A percentile compares a stretch with the other conserved stretches of the same genome.
phyloP scores from a whole-genome alignment of 2,888 invertebrate species.

The Lithophane ornitopus region DNA sequence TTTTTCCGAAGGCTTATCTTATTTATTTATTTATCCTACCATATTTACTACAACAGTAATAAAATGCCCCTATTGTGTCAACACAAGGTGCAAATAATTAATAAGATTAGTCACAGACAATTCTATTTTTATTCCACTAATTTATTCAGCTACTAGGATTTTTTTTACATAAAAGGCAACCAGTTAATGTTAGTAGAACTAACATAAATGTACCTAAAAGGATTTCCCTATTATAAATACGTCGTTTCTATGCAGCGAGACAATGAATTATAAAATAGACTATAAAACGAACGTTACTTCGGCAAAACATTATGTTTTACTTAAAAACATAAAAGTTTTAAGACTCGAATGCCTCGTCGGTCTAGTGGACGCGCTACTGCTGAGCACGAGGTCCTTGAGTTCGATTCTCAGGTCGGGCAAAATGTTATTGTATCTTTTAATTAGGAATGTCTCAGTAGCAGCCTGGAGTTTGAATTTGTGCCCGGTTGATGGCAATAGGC shows the following conservation, averaged over 20 bases:
- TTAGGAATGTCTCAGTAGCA: no score
- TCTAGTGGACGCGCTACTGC: no score
- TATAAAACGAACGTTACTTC: conserved; percentile 15
- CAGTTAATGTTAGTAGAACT: conserved; percentile 21
- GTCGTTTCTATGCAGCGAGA: conserved; percentile 53
- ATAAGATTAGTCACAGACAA: conserved; percentile 35
- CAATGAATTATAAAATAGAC: conserved; percentile 21
- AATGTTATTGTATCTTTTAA: no score
- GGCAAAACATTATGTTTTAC: conserved; percentile 3
- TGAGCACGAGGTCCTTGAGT: no score
- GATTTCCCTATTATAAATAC: conserved; percentile 71
- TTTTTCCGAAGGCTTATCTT: conserved; percentile 19
- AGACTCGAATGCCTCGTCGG: background rate
- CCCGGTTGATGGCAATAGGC: no score
- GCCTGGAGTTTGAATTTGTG: no score
- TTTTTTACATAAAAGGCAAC: conserved; percentile 52
- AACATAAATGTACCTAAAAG: conserved; percentile 64
- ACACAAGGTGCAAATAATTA: conserved; percentile 15
- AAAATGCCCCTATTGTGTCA: conserved; percentile 6
- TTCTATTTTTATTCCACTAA: conserved; percentile 28
- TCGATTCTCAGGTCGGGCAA: no score
- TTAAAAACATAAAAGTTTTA: conserved; percentile 14
- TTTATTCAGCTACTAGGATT: conserved; percentile 34
- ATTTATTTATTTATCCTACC: background rate
- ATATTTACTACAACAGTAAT: background rate